Conservation (phyloP, 64 coral and sea anemone genomes). For the Platygyra sinensis region DNA sequence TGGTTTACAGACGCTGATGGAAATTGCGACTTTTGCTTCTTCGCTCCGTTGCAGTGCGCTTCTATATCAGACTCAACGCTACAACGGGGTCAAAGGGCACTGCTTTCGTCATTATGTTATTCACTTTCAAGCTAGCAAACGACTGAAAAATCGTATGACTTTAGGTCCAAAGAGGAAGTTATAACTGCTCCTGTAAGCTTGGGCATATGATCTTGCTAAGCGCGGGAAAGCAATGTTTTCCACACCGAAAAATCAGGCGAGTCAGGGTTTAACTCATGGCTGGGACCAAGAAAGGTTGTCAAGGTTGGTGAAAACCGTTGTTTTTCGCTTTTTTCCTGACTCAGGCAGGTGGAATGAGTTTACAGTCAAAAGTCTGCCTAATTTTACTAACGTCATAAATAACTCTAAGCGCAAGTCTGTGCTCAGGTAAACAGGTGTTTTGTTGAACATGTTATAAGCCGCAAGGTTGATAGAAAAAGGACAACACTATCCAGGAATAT, state of each 20-base stretch:
- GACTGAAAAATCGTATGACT: neutral
- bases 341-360: neutral
- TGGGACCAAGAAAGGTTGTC: neutral
- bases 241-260: neutral
- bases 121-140: conserved; percentile 19
- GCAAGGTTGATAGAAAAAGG: too few species aligned
- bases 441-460: too few species aligned
- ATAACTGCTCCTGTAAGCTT: neutral
- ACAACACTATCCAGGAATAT: too few species aligned
- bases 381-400: too few species aligned
- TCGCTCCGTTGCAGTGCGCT: neutral
- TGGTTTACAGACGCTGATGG: too few species aligned
- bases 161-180: neutral
- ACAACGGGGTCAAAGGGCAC: conserved; percentile 11
- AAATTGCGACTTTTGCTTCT: neutral
- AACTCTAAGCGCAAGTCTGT: too few species aligned
- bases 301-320: neutral
- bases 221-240: neutral
- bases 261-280: neutral
- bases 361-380: neutral
- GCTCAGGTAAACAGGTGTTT: too few species aligned
- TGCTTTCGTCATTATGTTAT: conserved; percentile 15
- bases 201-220: neutral
- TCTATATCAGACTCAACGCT: conserved; percentile 4
- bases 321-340: neutral